Evolutionary conservation across 2,888 invertebrate species (phyloP).

Genomic region (Meganola albula): DNA sequence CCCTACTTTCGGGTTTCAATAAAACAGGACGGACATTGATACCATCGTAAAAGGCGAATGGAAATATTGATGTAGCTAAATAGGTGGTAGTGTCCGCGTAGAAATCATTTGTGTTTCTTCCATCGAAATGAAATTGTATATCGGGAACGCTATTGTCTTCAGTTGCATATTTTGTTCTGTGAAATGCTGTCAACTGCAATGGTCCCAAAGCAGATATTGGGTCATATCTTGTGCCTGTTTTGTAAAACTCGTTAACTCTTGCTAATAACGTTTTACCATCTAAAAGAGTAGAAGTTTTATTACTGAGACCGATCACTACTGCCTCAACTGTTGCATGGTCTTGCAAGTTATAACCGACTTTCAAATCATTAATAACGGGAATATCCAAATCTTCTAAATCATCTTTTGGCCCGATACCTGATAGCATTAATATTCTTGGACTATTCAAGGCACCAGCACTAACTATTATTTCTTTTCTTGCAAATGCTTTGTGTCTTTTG

Average conservation of each 20-base stretch:
- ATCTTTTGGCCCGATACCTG: constrained; percentile 79
- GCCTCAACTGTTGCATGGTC: constrained; percentile 80
- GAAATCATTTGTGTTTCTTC: constrained; percentile 72
- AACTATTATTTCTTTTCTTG: constrained; percentile 78
- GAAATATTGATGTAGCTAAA: constrained; percentile 57
- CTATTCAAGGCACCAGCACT: constrained; percentile 79
- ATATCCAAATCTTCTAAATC: constrained; percentile 65
- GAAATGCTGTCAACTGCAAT: constrained; percentile 76
- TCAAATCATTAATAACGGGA: constrained; percentile 76
- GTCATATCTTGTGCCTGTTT: constrained; percentile 43
- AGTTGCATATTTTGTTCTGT: constrained; percentile 73
- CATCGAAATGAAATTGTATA: constrained; percentile 81
- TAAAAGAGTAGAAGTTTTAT: constrained; percentile 67
- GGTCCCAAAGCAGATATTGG: constrained; percentile 75
- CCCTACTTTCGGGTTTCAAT: constrained; percentile 79
- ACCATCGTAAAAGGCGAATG: constrained; percentile 79
- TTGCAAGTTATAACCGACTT: constrained; percentile 85
- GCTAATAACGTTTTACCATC: constrained; percentile 42
- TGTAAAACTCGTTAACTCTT: constrained; percentile 54
- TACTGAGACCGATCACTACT: constrained; percentile 72
- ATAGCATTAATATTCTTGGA: constrained; percentile 79
- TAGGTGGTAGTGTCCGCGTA: constrained; percentile 73
- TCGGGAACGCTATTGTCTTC: constrained; percentile 76
- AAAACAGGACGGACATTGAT: constrained; percentile 80
- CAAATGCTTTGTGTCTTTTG: constrained; percentile 35